Evolutionary conservation across 2,888 invertebrate species (phyloP).

Genomic region (Trichogramma dendrolimi): DNA sequence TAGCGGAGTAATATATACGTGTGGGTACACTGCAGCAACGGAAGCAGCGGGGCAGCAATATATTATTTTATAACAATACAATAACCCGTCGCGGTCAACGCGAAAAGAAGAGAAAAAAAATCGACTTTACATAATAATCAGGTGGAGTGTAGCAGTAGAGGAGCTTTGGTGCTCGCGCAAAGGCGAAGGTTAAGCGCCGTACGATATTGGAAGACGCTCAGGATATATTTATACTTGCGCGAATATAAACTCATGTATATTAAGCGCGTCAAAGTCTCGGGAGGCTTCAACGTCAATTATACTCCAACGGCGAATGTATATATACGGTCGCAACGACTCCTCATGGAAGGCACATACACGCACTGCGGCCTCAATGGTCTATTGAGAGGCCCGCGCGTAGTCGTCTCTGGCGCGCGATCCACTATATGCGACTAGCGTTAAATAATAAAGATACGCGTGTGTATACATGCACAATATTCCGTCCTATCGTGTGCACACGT

Average conservation of each 20-base stretch:
- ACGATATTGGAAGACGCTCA: too few relatives aligned
- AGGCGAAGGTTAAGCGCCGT: too few relatives aligned
- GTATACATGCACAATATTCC: too few relatives aligned
- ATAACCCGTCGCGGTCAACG: too few relatives aligned
- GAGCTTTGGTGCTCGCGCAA: too few relatives aligned
- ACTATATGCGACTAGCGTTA: conserved; percentile 40
- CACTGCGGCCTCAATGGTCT: conserved; percentile 46
- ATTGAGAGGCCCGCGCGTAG: conserved; percentile 49
- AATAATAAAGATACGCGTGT: conserved; percentile 44
- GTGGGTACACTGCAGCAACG: conserved; percentile 20
- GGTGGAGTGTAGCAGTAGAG: too few relatives aligned
- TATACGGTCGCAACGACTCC: conserved; percentile 51
- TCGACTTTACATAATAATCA: too few relatives aligned
- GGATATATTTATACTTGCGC: too few relatives aligned
- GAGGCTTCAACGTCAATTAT: conserved; percentile 49
- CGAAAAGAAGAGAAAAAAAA: not conserved
- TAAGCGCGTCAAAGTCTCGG: conserved; percentile 38
- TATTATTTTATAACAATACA: too few relatives aligned
- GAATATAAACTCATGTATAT: too few relatives aligned
- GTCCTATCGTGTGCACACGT: too few relatives aligned
- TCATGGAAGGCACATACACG: conserved; percentile 38
- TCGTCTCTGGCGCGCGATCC: conserved; percentile 34
- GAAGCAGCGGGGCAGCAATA: not conserved
- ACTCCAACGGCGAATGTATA: conserved; percentile 25
- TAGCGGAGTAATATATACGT: conserved; percentile 21